Evolutionary conservation across 1,140 invertebrate species (phyloP).

Genomic region (Bradysia coprophila): DNA sequence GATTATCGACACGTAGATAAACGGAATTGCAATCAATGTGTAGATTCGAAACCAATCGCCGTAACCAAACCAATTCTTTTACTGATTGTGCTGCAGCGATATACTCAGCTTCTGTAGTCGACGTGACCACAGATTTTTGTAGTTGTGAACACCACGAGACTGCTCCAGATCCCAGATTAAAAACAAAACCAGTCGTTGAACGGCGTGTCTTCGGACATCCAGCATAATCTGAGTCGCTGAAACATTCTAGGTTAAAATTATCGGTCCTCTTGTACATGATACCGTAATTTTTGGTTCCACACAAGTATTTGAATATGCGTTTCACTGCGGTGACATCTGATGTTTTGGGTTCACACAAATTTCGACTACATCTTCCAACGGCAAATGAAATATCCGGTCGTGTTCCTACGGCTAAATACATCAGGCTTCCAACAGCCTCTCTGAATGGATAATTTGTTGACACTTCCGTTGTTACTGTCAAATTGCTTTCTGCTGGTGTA

Average conservation of each 20-base stretch:
- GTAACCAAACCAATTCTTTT: constrained; percentile 21
- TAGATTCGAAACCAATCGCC: constrained; percentile 7
- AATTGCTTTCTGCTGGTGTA: constrained; percentile 9
- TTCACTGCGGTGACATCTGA: constrained; percentile 22
- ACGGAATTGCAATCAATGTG: neutral
- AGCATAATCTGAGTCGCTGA: constrained; percentile 21
- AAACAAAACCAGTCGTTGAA: constrained; percentile 15
- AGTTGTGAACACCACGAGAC: constrained; percentile 16
- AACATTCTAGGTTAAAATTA: constrained; percentile 7
- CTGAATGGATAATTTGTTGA: constrained; percentile 1
- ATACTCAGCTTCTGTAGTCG: constrained; percentile 24
- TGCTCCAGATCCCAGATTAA: constrained; percentile 13
- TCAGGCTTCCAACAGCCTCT: constrained; percentile 15
- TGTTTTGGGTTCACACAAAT: constrained; percentile 12
- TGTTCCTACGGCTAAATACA: constrained; percentile 20
- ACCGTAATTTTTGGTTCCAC: constrained; percentile 15
- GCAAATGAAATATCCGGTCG: constrained; percentile 23
- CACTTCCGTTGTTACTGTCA: neutral
- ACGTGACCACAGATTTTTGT: constrained; percentile 17
- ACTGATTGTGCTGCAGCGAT: constrained; percentile 17
- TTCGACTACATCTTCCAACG: constrained; percentile 17
- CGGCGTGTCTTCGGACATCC: constrained; percentile 11
- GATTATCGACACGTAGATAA: constrained; percentile 7
- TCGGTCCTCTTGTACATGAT: constrained; percentile 7
- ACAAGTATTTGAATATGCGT: constrained; percentile 23